Base-by-base conservation (phyloP, 1,140 invertebrate species). In the Zaprionus africanus region DNA sequence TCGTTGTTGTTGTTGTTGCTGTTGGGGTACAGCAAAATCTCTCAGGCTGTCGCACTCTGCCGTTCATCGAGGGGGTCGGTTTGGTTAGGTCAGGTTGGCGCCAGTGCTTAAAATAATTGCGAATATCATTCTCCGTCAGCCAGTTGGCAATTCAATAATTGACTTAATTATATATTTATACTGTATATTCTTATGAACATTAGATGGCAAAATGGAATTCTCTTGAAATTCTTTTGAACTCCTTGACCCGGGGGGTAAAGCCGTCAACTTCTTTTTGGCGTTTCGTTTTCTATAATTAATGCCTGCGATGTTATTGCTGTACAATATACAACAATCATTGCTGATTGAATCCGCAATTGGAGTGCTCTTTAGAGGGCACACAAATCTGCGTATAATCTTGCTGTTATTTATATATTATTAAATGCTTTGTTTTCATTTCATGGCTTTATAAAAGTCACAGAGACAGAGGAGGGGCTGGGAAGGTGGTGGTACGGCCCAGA, bases 101-200 rank as follows among this genome's bases (percentile, higher is more conserved):
- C 84, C 84, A 83, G 67, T 17, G 60, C 54, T 81, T 54, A 70
- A 88, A 71, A 78, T 87, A 88, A 88, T 76, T 76, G 70, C 65
- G 24, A 68, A 69, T 54, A 74, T 80, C 60, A 80, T 78, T 31
- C 54, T 43, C 60, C 15, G 63, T 76, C 41, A 17, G 41, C 38
- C 53, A 28, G 12, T 58, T 19, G 1, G 15, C 26, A 56, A 31
- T 31, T 34, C 74, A 66, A 77, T 77, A 77, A 77, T 73, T 66
- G 61, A 72, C 56, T 61, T 61, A 71, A 72, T 76, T 71, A 64
- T 60, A 72, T 56, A 49, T 70, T 31, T 68, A 61, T 43, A 68
- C 28, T 46, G 53, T 34, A 41, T 36, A 43, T 62, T n/a, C 41
- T 46, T 11, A 3, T n/a, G n/a, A 43, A n/a, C n/a, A 43, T 43